Base-by-base conservation (phyloP, 2,113 vertebrate genomes). In the Struthidea cinerea region DNA sequence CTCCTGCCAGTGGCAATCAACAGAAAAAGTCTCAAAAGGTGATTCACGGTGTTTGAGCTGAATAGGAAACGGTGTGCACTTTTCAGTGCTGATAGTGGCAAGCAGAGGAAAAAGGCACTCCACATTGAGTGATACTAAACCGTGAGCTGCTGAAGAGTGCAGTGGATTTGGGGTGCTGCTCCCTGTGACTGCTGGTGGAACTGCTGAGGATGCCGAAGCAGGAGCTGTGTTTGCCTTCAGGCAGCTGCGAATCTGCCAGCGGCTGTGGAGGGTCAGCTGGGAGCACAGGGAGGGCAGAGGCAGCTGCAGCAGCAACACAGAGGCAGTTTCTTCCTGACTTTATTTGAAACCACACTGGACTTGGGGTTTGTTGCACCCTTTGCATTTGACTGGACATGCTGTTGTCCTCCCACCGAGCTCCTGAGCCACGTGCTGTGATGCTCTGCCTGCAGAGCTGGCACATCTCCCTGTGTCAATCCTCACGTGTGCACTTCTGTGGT, bases 401-500 rank as follows among this genome's bases (percentile, higher is more conserved):
- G 19, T 3, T 70, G 44, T 35, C 39, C 19, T 86, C 26, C 13
- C 21, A 33, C 10, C 1, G 2, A 6, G 27, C 37, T 33, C 82
- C 57, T 32, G 50, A 55, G 13, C 39, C 28, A 39, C 10, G 30
- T 1, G 3, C 27, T 67, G 7, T 2, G 3, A 17, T 27, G 19
- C 8, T 76, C 37, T 46, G 46, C 13, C 30, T 6, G 30, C 35
- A 2, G 0, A 46, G 13, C 49, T 42, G 86, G 5, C 47, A 10
- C 16, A 20, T 44, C 39, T 77, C 42, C n/a, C 3, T 3, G 10
- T 26, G 7, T 8, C 30, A 14, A 13, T 12, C 53, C 30, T 67
- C 22, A 5, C 0, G 1, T 13, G 35, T 16, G 28, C 15, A 6
- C 22, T 39, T 46, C 46, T 86, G 61, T 0, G 0, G 11, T 57